Evolutionary conservation across 2,888 invertebrate genomes (phyloP).

Genomic region (Conchocele bisecta): DNA sequence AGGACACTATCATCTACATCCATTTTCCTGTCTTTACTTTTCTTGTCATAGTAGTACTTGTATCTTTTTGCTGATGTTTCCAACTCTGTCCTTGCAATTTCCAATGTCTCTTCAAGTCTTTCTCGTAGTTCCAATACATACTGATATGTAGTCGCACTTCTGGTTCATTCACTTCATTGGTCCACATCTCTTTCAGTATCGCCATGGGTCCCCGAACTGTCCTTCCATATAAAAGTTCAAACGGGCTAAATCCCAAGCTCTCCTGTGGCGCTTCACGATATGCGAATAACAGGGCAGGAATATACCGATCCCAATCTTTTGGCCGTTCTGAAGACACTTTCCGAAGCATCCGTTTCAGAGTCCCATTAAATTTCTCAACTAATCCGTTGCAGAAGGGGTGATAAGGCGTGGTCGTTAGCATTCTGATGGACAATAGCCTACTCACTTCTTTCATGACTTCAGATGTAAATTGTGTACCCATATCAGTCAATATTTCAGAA

Average conservation of each 20-base stretch:
- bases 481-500: not conserved
- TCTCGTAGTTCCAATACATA: conserved; percentile 53
- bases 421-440: not conserved
- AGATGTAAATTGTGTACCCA: not conserved
- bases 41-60: conserved; percentile 47
- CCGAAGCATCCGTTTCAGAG: conserved; percentile 37
- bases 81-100: conserved; percentile 20
- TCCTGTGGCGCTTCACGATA: conserved; percentile 48
- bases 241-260: conserved; percentile 40
- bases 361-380: conserved; percentile 51
- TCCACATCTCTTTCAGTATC: conserved; percentile 45
- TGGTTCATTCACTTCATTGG: not conserved
- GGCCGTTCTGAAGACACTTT: conserved; percentile 31
- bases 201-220: conserved; percentile 50
- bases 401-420: not conserved
- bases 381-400: conserved; percentile 29
- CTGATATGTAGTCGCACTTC: conserved; percentile 14
- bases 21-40: conserved; percentile 20
- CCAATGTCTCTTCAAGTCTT: conserved; percentile 36
- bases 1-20: conserved; percentile 50
- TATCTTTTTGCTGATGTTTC: conserved; percentile 9
- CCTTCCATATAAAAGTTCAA: conserved; percentile 50
- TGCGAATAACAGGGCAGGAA: conserved; percentile 44
- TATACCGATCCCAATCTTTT: conserved; percentile 40
- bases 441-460: not conserved